Base-by-base conservation (phyloP, 2,888 invertebrate species). In the Tromatobia lineatoria region DNA sequence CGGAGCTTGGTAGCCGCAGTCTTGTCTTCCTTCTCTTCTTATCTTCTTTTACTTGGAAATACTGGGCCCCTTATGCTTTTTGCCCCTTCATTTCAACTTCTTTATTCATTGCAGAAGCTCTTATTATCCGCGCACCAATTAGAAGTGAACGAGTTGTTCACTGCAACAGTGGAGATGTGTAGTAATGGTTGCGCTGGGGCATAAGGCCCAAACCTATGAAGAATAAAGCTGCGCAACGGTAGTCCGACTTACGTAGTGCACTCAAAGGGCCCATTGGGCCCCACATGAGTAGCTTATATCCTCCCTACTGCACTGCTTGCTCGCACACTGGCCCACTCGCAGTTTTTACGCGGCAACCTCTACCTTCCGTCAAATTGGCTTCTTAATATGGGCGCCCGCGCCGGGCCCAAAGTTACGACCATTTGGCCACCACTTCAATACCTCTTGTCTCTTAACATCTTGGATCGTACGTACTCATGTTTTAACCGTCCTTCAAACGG, bases 301-400 rank as follows among this genome's bases (percentile, higher is more conserved):
- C 64, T 38, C 64, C 20, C 42, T 66, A 20, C 29, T 18, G 18
- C 66, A 2, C 20, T 23, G 18, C 38, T 61, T 25, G 11, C 74
- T 50, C 20, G n/a, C 25, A 45, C 59, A 25, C 77, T 69, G 69
- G 77, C 34, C 47, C 59, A 69, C 69, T 59, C 50, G 25, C 77
- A 69, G 34, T 69, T 57, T 70, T 78, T 78, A 61, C 34, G n/a
- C 47, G 47, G 34, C 64, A 50, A 52, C 75, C 64, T 47, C 64
- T 64, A 18, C 70, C 70, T 81, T 61, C 70, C 70, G 70, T 70
- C 64, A 81, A 81, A 70, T 81, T 81, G 81, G 69, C 76, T 70
- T 64, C 76, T 81, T 69, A 69, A 81, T 76, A 81, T 61, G 64
- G 59, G 42, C 29, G 23, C 23, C 38, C 38, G 13, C 25, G 15